Evolutionary conservation across 2,888 invertebrate genomes (phyloP).

Genomic region (Eupithecia subfuscata): DNA sequence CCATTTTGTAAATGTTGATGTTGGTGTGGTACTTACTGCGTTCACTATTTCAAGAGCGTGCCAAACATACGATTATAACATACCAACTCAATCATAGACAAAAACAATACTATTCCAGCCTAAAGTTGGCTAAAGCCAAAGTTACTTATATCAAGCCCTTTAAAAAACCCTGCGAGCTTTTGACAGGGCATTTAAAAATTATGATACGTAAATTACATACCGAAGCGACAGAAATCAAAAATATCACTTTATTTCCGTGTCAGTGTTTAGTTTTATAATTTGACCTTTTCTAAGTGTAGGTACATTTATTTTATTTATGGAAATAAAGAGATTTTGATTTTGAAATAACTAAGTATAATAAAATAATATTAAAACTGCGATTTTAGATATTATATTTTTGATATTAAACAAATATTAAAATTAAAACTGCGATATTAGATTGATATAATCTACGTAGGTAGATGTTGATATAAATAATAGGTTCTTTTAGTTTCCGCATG

Average conservation of each 20-base stretch:
- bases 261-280: no score
- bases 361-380: no score
- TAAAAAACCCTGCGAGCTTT: neutral
- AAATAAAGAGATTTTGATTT: no score
- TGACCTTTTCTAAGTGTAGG: no score
- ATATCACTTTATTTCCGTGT: no score
- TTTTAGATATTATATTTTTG: no score
- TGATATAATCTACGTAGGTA: neutral
- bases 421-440: neutral
- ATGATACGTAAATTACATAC: no score
- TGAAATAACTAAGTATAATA: no score
- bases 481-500: conserved; percentile 37
- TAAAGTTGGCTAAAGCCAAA: neutral
- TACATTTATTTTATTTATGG: no score
- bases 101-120: neutral
- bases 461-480: neutral
- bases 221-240: no score
- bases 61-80: neutral
- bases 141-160: neutral
- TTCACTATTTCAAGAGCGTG: neutral
- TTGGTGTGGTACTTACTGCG: no score
- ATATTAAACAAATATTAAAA: no score
- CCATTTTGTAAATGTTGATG: neutral
- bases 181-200: neutral
- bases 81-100: neutral